A percentile compares a stretch with the other conserved stretches of the same genome.
phyloP scores from a whole-genome alignment of 2,888 invertebrate species.

The Leptinotarsa juncta region DNA sequence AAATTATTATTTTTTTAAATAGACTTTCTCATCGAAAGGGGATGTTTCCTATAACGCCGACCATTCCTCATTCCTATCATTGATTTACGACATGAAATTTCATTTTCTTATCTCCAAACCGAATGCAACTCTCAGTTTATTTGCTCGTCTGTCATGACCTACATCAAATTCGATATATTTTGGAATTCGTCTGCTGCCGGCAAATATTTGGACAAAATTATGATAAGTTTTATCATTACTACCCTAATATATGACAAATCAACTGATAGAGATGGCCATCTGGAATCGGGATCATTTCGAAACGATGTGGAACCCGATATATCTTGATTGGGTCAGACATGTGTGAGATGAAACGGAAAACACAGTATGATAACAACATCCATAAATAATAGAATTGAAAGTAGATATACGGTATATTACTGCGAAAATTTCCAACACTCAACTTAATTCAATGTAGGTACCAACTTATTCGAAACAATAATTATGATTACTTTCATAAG shows the following conservation, averaged over 20 bases:
- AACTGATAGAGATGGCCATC: slow-evolving; percentile 21
- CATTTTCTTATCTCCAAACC: slow-evolving; percentile 1
- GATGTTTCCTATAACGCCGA: background rate
- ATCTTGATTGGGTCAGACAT: slow-evolving; percentile 1
- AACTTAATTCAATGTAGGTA: too few species aligned
- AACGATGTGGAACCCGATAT: background rate
- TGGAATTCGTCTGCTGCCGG: slow-evolving; percentile 24
- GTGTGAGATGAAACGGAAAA: background rate
- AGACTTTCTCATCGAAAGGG: background rate
- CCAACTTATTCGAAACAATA: too few species aligned
- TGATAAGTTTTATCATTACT: slow-evolving; percentile 30
- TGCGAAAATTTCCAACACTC: too few species aligned
- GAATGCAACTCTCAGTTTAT: slow-evolving; percentile 11
- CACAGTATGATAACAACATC: too few species aligned
- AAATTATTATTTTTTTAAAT: background rate
- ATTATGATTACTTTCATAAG: too few species aligned
- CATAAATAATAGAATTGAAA: too few species aligned
- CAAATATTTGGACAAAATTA: slow-evolving; percentile 32
- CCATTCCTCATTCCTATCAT: background rate
- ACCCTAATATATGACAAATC: slow-evolving; percentile 25
- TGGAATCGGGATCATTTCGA: background rate
- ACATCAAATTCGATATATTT: slow-evolving; percentile 24
- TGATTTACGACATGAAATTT: background rate
- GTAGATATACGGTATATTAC: too few species aligned
- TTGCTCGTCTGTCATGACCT: slow-evolving; percentile 7